Percentiles rank a stretch among this genome's conserved stretches.
These are phyloP conservation scores for Hemithea aestivaria DNA, from an alignment of 2,888 invertebrate genomes.

Conservation along the genomic window DNA sequence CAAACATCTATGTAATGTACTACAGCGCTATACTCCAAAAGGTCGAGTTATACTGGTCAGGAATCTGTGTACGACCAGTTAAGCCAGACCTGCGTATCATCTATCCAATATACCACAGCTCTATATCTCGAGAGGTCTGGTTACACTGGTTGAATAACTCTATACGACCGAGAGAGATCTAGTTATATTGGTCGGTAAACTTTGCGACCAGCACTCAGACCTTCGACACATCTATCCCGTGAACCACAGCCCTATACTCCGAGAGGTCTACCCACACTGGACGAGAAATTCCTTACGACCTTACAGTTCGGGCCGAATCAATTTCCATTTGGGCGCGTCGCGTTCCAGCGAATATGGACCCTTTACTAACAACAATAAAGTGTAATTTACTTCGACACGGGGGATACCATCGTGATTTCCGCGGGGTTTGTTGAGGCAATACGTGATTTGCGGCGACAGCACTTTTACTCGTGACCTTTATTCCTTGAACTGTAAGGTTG, in stretches of 20 bases:
- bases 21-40: slow-evolving; percentile 38
- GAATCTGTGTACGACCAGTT: slow-evolving; percentile 11
- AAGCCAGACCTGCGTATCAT: slow-evolving; percentile 2
- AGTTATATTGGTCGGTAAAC: no score
- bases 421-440: slow-evolving; percentile 65
- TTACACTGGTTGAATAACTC: slow-evolving; percentile 25
- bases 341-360: slow-evolving; percentile 33
- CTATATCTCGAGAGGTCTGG: slow-evolving; percentile 40
- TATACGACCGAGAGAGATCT: no score
- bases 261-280: slow-evolving; percentile 26
- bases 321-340: slow-evolving; percentile 62
- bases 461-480: slow-evolving; percentile 39
- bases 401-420: slow-evolving; percentile 46
- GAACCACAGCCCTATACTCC: slow-evolving; percentile 38
- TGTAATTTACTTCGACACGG: slow-evolving; percentile 49
- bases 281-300: slow-evolving; percentile 46
- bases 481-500: slow-evolving; percentile 36
- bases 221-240: slow-evolving; percentile 29
- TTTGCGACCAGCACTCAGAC: slow-evolving; percentile 41
- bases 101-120: slow-evolving; percentile 24
- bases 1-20: slow-evolving; percentile 20
- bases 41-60: slow-evolving; percentile 30
- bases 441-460: slow-evolving; percentile 67
- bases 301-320: slow-evolving; percentile 65
- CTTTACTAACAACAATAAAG: slow-evolving; percentile 47